phyloP scores from a whole-genome alignment of 2,888 invertebrate species.

The Boloria selene region DNA sequence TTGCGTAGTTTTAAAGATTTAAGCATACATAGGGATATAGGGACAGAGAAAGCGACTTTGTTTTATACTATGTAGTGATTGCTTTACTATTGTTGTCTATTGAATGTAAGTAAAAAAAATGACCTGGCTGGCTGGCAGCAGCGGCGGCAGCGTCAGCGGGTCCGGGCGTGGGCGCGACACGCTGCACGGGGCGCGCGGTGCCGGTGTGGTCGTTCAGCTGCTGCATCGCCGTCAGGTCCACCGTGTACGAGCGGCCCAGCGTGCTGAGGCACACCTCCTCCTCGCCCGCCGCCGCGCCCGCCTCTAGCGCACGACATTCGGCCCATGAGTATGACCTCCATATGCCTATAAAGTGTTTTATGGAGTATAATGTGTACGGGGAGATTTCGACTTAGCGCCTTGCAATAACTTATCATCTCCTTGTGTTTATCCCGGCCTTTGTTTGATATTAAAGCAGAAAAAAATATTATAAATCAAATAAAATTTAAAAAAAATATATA shows the following conservation, averaged over 20 bases:
- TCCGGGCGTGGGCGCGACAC: constrained; percentile 82
- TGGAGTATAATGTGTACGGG: constrained; percentile 16
- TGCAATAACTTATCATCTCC: not conserved
- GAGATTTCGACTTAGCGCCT: not conserved
- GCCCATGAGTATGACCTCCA: constrained; percentile 96
- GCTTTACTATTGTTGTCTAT: not conserved
- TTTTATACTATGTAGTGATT: too few relatives aligned
- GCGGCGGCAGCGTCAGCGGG: constrained; percentile 41
- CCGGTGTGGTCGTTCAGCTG: constrained; percentile 99
- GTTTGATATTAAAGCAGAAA: too few relatives aligned
- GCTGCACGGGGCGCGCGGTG: constrained; percentile 95
- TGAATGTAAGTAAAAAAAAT: too few relatives aligned
- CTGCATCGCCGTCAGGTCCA: constrained; percentile 98
- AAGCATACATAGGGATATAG: too few relatives aligned
- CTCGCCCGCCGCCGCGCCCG: constrained; percentile 95
- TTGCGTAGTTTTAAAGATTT: too few relatives aligned
- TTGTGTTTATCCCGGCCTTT: not conserved
- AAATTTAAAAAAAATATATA: not conserved
- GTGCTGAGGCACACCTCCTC: constrained; percentile 97
- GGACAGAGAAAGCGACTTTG: too few relatives aligned
- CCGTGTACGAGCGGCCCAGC: constrained; percentile 95
- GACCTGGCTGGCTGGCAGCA: constrained; percentile 50
- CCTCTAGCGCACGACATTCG: constrained; percentile 97
- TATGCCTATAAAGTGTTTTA: constrained; percentile 75
- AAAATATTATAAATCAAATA: not conserved